Conservation (phyloP, 2,888 invertebrate genomes). For the Drosophila nr. perissopoda region DNA sequence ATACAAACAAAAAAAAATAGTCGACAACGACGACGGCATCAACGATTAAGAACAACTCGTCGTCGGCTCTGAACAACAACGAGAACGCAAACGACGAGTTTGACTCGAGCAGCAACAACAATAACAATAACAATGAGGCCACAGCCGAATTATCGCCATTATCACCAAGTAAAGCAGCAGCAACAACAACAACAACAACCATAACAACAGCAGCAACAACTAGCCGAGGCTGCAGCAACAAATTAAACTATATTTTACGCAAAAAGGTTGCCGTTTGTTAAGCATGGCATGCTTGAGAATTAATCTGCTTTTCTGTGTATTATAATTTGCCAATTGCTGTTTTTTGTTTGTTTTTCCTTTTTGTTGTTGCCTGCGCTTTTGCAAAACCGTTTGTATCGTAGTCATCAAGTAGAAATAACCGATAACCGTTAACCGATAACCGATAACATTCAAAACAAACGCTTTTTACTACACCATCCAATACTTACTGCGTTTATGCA, state of each 20-base stretch:
- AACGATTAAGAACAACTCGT: slow-evolving; percentile 56
- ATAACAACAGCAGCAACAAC: slow-evolving; percentile 40
- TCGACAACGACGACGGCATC: slow-evolving; percentile 62
- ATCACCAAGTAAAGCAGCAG: slow-evolving; percentile 17
- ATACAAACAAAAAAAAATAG: slow-evolving; percentile 8
- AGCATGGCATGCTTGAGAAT: slow-evolving; percentile 69
- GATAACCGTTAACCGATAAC: slow-evolving; percentile 1
- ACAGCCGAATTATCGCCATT: slow-evolving; percentile 27
- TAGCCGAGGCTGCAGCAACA: slow-evolving; percentile 61
- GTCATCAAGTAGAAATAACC: slow-evolving; percentile 24
- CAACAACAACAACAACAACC: slow-evolving; percentile 36
- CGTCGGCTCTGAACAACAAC: slow-evolving; percentile 69
- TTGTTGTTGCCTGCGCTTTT: slow-evolving; percentile 55
- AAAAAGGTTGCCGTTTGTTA: slow-evolving; percentile 76
- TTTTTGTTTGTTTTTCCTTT: slow-evolving; percentile 26
- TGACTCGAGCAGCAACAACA: slow-evolving; percentile 48
- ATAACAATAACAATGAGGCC: slow-evolving; percentile 44
- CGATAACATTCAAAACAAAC: slow-evolving; percentile 27
- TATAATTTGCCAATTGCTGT: slow-evolving; percentile 43
- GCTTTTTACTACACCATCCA: slow-evolving; percentile 46
- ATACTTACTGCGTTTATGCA: slow-evolving; percentile 4
- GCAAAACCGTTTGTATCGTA: slow-evolving; percentile 57
- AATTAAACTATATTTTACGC: slow-evolving; percentile 76
- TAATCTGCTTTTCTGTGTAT: slow-evolving; percentile 40
- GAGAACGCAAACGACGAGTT: slow-evolving; percentile 41